Percentiles rank a stretch among this genome's conserved stretches.
These are phyloP conservation scores for Lepus townsendii DNA, from an alignment of 2,797 vertebrate species.

Conservation along the genomic window DNA sequence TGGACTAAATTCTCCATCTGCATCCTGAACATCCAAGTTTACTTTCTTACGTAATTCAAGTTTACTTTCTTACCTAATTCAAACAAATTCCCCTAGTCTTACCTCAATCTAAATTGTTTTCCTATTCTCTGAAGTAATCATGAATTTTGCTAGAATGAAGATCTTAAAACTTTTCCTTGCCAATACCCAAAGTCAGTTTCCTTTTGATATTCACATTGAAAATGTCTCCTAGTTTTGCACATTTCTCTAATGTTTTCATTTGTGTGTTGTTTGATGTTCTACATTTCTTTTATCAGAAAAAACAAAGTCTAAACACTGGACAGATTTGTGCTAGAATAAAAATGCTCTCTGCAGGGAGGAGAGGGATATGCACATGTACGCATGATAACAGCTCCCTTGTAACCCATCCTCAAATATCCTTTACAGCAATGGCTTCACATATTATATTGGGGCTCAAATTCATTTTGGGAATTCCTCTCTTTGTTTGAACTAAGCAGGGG, in stretches of 20 bases:
- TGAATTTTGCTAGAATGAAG: slow-evolving; percentile 52
- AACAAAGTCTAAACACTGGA: background rate
- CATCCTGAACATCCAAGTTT: background rate
- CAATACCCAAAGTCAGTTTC: background rate
- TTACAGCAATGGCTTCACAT: background rate
- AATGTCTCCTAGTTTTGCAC: background rate
- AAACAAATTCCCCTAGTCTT: background rate
- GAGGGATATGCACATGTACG: fast-evolving
- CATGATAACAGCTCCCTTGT: background rate
- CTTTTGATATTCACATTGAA: background rate
- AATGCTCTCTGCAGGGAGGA: background rate
- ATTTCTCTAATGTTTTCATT: background rate
- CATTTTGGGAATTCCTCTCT: background rate
- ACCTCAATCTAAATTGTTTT: background rate
- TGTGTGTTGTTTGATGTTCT: background rate
- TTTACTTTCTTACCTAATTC: slow-evolving; percentile 35
- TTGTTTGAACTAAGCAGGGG: background rate
- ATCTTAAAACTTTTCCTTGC: background rate
- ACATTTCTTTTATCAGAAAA: background rate
- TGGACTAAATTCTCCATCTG: background rate
- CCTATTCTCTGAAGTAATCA: background rate
- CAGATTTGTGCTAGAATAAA: background rate
- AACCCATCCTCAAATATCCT: background rate
- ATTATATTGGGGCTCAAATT: background rate
- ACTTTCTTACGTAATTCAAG: slow-evolving; percentile 18